Base-by-base conservation (phyloP, 2,888 invertebrate genomes). In the Lucinisca nassula region DNA sequence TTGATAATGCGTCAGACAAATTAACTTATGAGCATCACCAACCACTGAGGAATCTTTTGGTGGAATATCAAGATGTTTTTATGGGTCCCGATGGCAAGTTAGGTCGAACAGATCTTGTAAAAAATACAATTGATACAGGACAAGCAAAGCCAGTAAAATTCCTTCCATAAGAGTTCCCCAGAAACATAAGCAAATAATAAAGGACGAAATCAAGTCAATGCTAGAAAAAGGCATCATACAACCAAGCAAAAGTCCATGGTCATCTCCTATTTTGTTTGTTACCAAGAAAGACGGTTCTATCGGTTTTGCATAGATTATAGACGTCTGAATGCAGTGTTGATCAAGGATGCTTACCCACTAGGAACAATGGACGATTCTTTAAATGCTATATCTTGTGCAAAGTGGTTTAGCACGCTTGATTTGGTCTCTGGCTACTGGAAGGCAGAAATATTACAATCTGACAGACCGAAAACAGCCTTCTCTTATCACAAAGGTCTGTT, bases 391-490 rank as follows among this genome's bases (percentile, higher is more conserved):
- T 55, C 40, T 17, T 84, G 88, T 24, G 74, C 81, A 3, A 27
- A 55, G 8, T 88, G 84, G 86, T 90, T 90, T 58, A 49, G 49
- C 1, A 35, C 73, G 10, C 61, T 85, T 8, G 90, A 88, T 38
- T 81, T 83, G 32, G 80, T 78, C 12, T 77, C 79, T 21, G 90
- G 83, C 6, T 88, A 88, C 77, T 82, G 82, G 24, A 87, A 88
- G 37, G 81, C 84, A 8, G 82, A n/a, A n/a, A n/a, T n/a, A n/a
- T n/a, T n/a, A n/a, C n/a, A n/a, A n/a, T n/a, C n/a, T n/a, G n/a
- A n/a, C n/a, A n/a, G n/a, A n/a, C n/a, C n/a, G n/a, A n/a, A n/a
- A n/a, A n/a, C n/a, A n/a, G n/a, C n/a, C n/a, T n/a, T n/a, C n/a
- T n/a, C n/a, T n/a, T n/a, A n/a, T n/a, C n/a, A n/a, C n/a, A n/a